Base-by-base conservation (phyloP, 2,888 invertebrate genomes). In the Scaptomyza reducta region DNA sequence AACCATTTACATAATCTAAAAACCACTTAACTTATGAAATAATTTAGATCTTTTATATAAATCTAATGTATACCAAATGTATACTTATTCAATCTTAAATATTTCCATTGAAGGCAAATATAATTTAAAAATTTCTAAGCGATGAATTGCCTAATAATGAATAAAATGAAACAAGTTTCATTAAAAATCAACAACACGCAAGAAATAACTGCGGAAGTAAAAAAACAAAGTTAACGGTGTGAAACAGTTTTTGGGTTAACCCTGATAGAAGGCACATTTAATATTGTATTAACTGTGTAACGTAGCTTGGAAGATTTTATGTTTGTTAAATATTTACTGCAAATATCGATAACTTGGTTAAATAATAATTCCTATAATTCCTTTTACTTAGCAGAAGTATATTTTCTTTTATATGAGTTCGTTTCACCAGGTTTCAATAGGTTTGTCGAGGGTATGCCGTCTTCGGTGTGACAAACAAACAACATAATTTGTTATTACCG, bases 181-280 rank as follows among this genome's bases (percentile, higher is more conserved):
- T 16, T 38, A 49, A 61, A 46, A 54, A 49, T 53, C 38, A 25
- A 29, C 14, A 33, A 49, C 31, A 41, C 14, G 0, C 54, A 25
- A 47, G 60, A 77, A 74, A 86, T 70, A 49, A 65, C 77, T 59
- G 77, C 88, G 83, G 88, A 86, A 87, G 86, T 79, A 31, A 74
- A 68, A 50, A 45, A 67, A 58, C 6, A 18, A 49, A 33, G n/a
- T 70, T 72, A 69, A 67, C 69, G 66, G 76, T 76, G 73, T 66
- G 79, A 78, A 78, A 74, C 73, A 16, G 64, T 62, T 77, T 71
- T 60, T 69, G 54, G 10, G 4, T 1, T 58, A 50, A 38, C 65
- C 31, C 69, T 66, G 50, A 49, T 16, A 11, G 0, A 7, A 11
- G 22, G 1, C 3, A 42, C 7, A 14, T 11, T 4, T 0, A 25